phyloP scores from a whole-genome alignment of 2,797 vertebrate species.

The Mormyrops boulengeri region DNA sequence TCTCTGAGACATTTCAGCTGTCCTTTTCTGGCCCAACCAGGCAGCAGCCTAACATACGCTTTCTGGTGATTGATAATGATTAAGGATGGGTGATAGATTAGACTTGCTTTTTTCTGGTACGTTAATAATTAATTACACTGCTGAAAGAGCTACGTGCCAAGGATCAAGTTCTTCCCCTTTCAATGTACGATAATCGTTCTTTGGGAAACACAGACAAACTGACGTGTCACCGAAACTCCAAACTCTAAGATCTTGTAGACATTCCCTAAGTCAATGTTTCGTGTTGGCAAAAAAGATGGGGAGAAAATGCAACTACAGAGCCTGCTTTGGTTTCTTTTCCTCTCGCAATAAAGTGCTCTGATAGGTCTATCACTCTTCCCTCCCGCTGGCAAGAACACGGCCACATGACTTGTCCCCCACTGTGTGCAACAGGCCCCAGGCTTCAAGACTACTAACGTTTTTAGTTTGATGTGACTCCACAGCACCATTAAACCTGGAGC shows the following conservation, averaged over 20 bases:
- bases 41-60: background rate
- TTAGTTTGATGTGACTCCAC: background rate
- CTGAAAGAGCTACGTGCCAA: background rate
- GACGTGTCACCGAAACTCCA: background rate
- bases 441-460: background rate
- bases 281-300: background rate
- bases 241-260: background rate
- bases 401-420: background rate
- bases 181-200: background rate
- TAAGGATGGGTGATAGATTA: background rate
- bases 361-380: background rate
- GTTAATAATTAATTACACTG: constrained; percentile 5
- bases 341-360: background rate
- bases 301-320: background rate
- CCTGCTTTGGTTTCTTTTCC: background rate
- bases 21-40: background rate
- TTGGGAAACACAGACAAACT: background rate
- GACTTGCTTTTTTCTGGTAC: background rate
- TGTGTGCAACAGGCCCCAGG: background rate
- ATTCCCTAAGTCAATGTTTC: background rate
- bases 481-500: background rate
- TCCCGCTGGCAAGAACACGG: background rate
- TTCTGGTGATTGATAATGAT: background rate
- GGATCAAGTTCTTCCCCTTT: background rate
- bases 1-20: background rate